phyloP scores from a whole-genome alignment of 2,888 invertebrate genomes.

The Branchellion lobata region DNA sequence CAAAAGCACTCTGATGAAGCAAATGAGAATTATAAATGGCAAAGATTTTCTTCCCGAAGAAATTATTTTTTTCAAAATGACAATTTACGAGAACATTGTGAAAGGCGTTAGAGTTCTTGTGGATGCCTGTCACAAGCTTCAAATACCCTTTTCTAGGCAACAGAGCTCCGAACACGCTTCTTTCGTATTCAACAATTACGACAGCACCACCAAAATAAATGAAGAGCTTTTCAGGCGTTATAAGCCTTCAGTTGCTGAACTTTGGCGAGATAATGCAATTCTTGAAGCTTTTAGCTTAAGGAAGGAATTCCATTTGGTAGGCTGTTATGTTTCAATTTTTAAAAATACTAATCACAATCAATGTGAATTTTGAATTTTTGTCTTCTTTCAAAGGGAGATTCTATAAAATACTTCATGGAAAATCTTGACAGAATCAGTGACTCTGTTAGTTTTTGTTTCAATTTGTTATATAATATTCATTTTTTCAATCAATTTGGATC shows the following conservation, averaged over 20 bases:
- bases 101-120: conserved; percentile 94
- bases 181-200: conserved; percentile 75
- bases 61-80: conserved; percentile 82
- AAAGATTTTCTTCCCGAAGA: conserved; percentile 77
- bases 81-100: conserved; percentile 92
- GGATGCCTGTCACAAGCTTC: conserved; percentile 89
- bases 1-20: conserved; percentile 74
- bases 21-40: conserved; percentile 92
- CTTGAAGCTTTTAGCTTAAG: conserved; percentile 85
- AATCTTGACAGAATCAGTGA: conserved; percentile 62
- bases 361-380: too few species aligned
- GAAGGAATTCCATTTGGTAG: conserved; percentile 94
- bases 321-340: conserved; percentile 55
- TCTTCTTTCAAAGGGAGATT: conserved; percentile 74
- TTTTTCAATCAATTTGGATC: not conserved
- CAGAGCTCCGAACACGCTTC: conserved; percentile 78
- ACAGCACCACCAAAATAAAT: conserved; percentile 69
- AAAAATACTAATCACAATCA: too few species aligned
- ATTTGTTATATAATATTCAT: not conserved
- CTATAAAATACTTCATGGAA: conserved; percentile 93
- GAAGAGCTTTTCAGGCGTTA: conserved; percentile 80
- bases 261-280: conserved; percentile 91
- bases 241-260: conserved; percentile 76
- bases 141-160: conserved; percentile 69
- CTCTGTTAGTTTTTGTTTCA: conserved; percentile 53